Base-by-base conservation (phyloP, 2,113 vertebrate species). In the Sterna hirundo region DNA sequence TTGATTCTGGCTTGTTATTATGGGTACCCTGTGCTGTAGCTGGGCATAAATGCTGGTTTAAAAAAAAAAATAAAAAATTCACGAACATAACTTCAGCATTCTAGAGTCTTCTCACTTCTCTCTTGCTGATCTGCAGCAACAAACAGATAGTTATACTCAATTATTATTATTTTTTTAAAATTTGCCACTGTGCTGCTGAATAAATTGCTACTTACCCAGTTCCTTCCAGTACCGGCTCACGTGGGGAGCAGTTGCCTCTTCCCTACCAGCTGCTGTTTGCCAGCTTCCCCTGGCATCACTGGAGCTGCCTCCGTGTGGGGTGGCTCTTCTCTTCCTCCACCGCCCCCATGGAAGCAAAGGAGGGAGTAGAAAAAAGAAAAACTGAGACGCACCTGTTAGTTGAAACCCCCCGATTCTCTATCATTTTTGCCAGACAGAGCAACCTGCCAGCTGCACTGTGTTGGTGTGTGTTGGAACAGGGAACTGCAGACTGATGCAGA, bases 381-480 rank as follows among this genome's bases (percentile, higher is more conserved):
- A 8, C 46, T 55, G 40, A 71, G 32, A 68, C 8, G 21, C 6
- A 2, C 11, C 72, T 81, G 30, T 18, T 80, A 2, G 21, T 49
- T 74, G 42, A 66, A 86, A 46, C 25, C 77, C 20, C 2, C 29
- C 15, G 15, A 9, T 81, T 66, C 17, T 91, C 10, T 74, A 2
- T 13, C 4, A 3, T 57, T 92, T 92, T 74, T 54, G 11, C 40
- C 19, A 52, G 57, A 32, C 62, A 70, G 61, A 60, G 27, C 0
- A 13, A 38, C 17, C 46, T 49, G 46, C 25, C 25, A 25, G 51
- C 27, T 38, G n/a, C 9, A 2, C 14, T 8, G 5, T 20, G n/a
- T 71, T 26, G 1, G 1, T 17, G 14, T 4, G 1, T 36, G 26
- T 36, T 4, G 5, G 60, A 93, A 44, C 0, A 1, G 19, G 14